Percentiles rank a stretch among this genome's conserved stretches.
Evolutionary conservation across 2,888 invertebrate species (phyloP).

Genomic region (Zonitis immaculata): DNA sequence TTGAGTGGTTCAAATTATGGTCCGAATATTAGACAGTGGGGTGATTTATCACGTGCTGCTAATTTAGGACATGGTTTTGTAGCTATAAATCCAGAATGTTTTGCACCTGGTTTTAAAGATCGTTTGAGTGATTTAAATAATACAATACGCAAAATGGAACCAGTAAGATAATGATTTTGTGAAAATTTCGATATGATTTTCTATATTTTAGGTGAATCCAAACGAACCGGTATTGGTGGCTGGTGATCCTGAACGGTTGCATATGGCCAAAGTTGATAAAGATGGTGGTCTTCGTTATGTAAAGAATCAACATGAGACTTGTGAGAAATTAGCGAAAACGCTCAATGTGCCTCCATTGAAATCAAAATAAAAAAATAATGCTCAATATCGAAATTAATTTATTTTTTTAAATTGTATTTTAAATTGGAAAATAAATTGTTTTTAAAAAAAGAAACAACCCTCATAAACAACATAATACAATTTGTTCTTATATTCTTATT

Average conservation of each 20-base stretch:
- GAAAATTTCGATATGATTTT: no score
- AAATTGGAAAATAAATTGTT: no score
- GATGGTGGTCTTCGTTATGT: conserved; percentile 60
- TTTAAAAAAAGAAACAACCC: no score
- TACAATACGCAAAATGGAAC: conserved; percentile 10
- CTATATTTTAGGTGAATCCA: conserved; percentile 42
- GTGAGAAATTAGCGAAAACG: conserved; percentile 3
- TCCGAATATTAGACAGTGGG: conserved; percentile 18
- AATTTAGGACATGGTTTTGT: conserved; percentile 84
- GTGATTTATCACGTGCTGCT: conserved; percentile 49
- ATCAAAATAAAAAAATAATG: no score
- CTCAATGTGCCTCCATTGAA: no score
- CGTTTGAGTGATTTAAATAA: conserved; percentile 11
- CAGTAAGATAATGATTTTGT: no score
- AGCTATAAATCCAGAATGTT: conserved; percentile 74
- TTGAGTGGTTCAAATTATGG: conserved; percentile 19
- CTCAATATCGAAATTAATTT: no score
- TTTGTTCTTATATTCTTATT: no score
- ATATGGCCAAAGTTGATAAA: conserved; percentile 60
- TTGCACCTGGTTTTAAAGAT: conserved; percentile 68
- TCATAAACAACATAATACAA: no score
- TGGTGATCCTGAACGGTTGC: conserved; percentile 76
- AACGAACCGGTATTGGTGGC: conserved; percentile 66
- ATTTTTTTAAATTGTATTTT: no score
- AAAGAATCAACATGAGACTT: conserved; percentile 1